Conservation (phyloP, 2,888 invertebrate species). For the Eupithecia subfuscata region DNA sequence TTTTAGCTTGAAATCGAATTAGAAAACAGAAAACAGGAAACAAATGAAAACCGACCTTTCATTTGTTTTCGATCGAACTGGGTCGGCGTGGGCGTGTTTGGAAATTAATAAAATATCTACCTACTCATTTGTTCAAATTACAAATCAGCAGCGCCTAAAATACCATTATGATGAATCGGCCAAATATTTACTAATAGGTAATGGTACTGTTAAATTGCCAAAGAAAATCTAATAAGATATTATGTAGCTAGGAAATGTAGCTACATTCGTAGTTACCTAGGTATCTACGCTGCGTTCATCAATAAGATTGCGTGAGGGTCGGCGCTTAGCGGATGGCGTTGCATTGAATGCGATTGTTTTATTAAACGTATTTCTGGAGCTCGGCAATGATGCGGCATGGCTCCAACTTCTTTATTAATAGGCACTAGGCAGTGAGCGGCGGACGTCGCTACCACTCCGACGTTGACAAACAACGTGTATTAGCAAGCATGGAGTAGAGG, state of each 20-base stretch:
- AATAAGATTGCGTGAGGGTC: conserved; percentile 49
- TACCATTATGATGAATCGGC: neutral
- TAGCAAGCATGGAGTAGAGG: conserved; percentile 54
- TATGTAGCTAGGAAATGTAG: too few relatives aligned
- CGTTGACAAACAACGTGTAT: conserved; percentile 77
- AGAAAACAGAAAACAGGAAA: neutral
- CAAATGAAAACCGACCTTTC: neutral
- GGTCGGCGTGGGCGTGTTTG: neutral
- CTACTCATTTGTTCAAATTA: neutral
- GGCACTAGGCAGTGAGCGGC: conserved; percentile 64
- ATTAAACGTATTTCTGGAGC: conserved; percentile 50
- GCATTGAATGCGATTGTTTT: conserved; percentile 61
- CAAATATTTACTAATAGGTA: neutral
- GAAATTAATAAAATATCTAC: neutral
- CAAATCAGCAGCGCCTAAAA: neutral
- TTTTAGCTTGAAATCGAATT: neutral
- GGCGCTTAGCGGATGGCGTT: conserved; percentile 36
- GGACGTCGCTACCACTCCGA: conserved; percentile 62
- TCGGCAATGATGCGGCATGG: conserved; percentile 54
- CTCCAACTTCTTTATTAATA: conserved; percentile 72
- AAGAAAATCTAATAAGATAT: neutral
- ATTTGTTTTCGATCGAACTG: neutral
- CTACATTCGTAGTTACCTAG: neutral
- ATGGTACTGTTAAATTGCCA: neutral
- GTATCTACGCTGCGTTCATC: neutral